Conservation (phyloP, 2,888 invertebrate species). For the Xylota sylvarum region DNA sequence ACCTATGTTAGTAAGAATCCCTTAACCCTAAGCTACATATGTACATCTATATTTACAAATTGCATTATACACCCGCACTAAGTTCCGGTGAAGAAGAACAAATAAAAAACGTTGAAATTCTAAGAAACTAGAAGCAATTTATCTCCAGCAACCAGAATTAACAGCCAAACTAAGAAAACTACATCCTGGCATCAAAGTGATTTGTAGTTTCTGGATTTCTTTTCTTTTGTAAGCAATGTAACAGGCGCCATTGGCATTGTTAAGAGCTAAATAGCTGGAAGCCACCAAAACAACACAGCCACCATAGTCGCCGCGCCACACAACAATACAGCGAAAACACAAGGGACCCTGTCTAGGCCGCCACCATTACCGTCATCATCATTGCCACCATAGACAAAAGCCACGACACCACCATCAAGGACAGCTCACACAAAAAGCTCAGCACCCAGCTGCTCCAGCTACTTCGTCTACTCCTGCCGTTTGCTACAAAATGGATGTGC, state of each 20-base stretch:
- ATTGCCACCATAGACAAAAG: slow-evolving; percentile 76
- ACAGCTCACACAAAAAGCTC: slow-evolving; percentile 64
- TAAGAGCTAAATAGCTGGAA: slow-evolving; percentile 71
- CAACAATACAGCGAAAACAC: slow-evolving; percentile 65
- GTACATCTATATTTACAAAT: neutral
- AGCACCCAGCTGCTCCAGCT: slow-evolving; percentile 58
- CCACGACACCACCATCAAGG: slow-evolving; percentile 64
- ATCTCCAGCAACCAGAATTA: slow-evolving; percentile 67
- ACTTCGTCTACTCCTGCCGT: slow-evolving; percentile 32
- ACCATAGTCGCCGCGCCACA: slow-evolving; percentile 39
- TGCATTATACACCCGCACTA: slow-evolving; percentile 1
- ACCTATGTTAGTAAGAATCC: no score
- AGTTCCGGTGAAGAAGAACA: neutral
- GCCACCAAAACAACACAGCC: slow-evolving; percentile 58
- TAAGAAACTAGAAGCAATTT: slow-evolving; percentile 64
- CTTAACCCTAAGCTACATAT: neutral
- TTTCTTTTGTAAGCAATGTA: slow-evolving; percentile 73
- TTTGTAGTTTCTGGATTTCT: slow-evolving; percentile 71
- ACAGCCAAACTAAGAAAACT: slow-evolving; percentile 62
- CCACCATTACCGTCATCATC: slow-evolving; percentile 71
- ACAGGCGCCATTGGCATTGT: slow-evolving; percentile 77
- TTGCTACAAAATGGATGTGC: slow-evolving; percentile 71
- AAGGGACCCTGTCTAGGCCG: slow-evolving; percentile 72
- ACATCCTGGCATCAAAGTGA: slow-evolving; percentile 73
- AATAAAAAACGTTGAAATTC: slow-evolving; percentile 10